Evolutionary conservation across 2,888 invertebrate species (phyloP).

Genomic region (Leptogaster cylindrica): DNA sequence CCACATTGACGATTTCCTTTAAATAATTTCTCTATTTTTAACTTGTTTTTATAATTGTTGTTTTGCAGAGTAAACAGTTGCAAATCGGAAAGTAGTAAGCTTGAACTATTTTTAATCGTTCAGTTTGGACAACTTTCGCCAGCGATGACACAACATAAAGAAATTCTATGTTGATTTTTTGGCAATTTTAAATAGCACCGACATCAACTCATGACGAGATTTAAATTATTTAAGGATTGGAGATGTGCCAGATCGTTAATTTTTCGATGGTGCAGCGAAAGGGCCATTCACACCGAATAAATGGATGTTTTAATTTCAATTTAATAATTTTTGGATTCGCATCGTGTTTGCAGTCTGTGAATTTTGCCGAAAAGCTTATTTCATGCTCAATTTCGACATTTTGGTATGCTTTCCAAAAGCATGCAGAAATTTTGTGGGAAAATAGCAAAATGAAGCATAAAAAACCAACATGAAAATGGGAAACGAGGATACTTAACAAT

Average conservation of each 20-base stretch:
- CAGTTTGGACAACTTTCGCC: conserved; percentile 8
- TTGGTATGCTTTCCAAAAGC: too few species aligned
- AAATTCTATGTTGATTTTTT: conserved; percentile 17
- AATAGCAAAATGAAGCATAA: too few species aligned
- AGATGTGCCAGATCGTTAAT: conserved; percentile 7
- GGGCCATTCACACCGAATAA: conserved; percentile 11
- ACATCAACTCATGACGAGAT: background rate
- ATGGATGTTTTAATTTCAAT: background rate
- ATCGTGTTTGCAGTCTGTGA: too few species aligned
- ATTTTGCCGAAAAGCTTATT: too few species aligned
- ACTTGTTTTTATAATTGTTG: background rate
- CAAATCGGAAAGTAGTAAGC: background rate
- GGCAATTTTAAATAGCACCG: background rate
- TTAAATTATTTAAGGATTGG: conserved; percentile 17
- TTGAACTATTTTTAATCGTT: background rate
- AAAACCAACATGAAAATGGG: too few species aligned
- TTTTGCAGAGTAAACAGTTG: background rate
- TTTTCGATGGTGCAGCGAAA: conserved; percentile 6
- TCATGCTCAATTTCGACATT: too few species aligned
- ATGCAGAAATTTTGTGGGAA: too few species aligned
- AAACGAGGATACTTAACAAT: too few species aligned
- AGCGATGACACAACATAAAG: conserved; percentile 20
- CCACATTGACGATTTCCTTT: background rate
- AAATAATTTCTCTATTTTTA: background rate
- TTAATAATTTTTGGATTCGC: too few species aligned